These are phyloP conservation scores for Parapsyche elsis DNA, from an alignment of 1,140 invertebrate species.

Conservation along the genomic window DNA sequence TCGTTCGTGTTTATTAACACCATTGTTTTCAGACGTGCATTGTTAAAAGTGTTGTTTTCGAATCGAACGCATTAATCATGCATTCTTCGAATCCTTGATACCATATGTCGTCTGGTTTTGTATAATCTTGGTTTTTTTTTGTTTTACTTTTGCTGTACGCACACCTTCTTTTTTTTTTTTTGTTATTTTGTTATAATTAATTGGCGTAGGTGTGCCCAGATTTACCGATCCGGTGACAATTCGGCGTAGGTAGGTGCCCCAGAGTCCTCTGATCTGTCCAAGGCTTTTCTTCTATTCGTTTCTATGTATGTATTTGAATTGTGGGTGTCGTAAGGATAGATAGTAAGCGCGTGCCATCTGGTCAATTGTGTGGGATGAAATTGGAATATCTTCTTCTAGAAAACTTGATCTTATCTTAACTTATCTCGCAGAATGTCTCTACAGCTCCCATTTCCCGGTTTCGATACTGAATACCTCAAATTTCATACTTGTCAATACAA, in stretches of 20 bases:
- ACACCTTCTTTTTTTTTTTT: neutral
- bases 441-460: too few relatives aligned
- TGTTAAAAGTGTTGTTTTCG: neutral
- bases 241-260: neutral
- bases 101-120: neutral
- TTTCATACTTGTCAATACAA: too few relatives aligned
- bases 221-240: conserved; percentile 17
- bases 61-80: neutral
- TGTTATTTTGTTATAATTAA: conserved; percentile 1
- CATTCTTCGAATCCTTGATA: neutral
- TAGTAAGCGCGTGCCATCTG: too few relatives aligned
- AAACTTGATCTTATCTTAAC: too few relatives aligned
- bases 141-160: neutral
- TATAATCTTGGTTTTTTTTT: neutral
- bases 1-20: too few relatives aligned
- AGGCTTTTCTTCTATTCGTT: neutral
- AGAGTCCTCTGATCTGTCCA: conserved; percentile 1
- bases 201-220: neutral
- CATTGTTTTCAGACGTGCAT: neutral
- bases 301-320: neutral
- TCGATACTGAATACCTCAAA: too few relatives aligned
- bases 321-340: conserved; percentile 1
- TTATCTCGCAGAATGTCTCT: too few relatives aligned
- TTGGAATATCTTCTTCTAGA: too few relatives aligned
- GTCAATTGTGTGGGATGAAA: too few relatives aligned